Evolutionary conservation across 2,888 invertebrate genomes (phyloP).

Genomic region (Chymomyza caudatula): DNA sequence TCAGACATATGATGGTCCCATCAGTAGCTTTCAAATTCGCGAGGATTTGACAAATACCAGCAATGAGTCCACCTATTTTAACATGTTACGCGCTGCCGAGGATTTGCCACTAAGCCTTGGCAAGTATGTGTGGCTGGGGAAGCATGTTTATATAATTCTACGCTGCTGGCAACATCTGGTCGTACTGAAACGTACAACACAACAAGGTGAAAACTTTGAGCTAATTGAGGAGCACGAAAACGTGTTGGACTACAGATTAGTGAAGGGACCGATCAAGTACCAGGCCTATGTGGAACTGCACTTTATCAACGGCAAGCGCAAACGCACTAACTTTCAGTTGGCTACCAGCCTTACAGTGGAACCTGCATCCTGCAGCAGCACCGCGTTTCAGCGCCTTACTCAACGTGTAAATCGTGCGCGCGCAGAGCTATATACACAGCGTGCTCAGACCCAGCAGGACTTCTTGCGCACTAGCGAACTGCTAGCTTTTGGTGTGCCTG

Average conservation of each 20-base stretch:
- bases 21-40: conserved; percentile 43
- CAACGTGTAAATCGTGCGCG: conserved; percentile 58
- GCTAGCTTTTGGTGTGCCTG: conserved; percentile 59
- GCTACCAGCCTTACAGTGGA: neutral
- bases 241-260: conserved; percentile 51
- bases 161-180: conserved; percentile 71
- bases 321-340: conserved; percentile 63
- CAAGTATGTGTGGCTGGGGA: conserved; percentile 66
- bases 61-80: conserved; percentile 23
- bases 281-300: conserved; percentile 59
- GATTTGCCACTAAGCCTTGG: conserved; percentile 60
- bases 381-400: conserved; percentile 50
- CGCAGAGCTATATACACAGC: conserved; percentile 64
- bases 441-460: conserved; percentile 59
- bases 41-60: conserved; percentile 22
- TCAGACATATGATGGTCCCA: conserved; percentile 51
- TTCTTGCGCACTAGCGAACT: conserved; percentile 48
- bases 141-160: conserved; percentile 62
- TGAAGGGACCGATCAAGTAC: conserved; percentile 48
- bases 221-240: conserved; percentile 56
- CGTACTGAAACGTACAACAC: conserved; percentile 48
- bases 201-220: conserved; percentile 32
- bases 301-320: conserved; percentile 38
- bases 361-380: neutral
- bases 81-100: conserved; percentile 40